Evolutionary conservation across 2,888 invertebrate species (phyloP).

Genomic region (Phorcus lineatus): DNA sequence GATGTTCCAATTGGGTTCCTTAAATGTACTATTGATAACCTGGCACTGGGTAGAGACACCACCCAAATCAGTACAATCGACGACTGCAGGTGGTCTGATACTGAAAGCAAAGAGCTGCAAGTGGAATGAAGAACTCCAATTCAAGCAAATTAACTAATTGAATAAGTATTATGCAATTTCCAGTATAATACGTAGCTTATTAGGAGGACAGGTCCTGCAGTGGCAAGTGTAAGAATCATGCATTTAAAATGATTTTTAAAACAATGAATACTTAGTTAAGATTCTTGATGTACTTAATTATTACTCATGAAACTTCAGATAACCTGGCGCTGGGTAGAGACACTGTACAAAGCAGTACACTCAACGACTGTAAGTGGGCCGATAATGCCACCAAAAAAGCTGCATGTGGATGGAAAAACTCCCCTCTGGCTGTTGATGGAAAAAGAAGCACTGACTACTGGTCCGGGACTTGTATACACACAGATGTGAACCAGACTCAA

Average conservation of each 20-base stretch:
- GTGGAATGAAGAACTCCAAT: too few relatives aligned
- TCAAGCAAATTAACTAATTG: too few relatives aligned
- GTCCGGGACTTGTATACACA: not conserved
- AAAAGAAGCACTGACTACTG: not conserved
- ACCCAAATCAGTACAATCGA: not conserved
- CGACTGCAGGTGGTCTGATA: not conserved
- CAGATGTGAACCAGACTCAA: not conserved
- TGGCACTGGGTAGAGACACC: not conserved
- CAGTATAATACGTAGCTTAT: too few relatives aligned
- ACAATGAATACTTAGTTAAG: too few relatives aligned
- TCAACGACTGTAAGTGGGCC: not conserved
- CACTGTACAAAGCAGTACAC: not conserved
- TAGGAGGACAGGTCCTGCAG: too few relatives aligned
- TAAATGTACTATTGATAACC: not conserved
- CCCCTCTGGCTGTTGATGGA: not conserved
- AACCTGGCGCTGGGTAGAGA: not conserved
- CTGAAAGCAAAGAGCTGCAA: not conserved
- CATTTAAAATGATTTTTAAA: too few relatives aligned
- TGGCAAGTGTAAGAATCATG: too few relatives aligned
- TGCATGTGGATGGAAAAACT: not conserved
- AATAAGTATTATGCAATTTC: too few relatives aligned
- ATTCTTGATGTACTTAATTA: too few relatives aligned
- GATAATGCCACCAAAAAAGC: not conserved
- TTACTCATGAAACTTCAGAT: not conserved
- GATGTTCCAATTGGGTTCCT: too few relatives aligned